phyloP scores from a whole-genome alignment of 2,888 invertebrate species.

The Itoplectis maculator region DNA sequence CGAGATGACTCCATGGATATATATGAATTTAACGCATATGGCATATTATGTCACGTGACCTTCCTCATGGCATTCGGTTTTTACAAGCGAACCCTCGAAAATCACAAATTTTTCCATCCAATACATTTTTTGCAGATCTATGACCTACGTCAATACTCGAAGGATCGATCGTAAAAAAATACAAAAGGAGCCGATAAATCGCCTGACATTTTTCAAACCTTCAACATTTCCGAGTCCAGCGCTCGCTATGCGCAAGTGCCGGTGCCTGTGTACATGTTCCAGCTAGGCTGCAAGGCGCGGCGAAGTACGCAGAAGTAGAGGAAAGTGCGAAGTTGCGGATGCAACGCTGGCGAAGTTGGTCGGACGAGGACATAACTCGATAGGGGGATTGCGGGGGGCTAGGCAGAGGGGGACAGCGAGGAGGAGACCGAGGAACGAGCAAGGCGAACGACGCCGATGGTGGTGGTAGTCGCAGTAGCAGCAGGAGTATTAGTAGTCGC shows the following conservation, averaged over 20 bases:
- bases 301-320: slow-evolving; percentile 29
- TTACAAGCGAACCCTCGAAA: too few species aligned
- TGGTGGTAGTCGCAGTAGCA: too few species aligned
- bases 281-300: slow-evolving; percentile 28
- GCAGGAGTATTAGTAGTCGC: too few species aligned
- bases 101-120: too few species aligned
- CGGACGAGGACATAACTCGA: slow-evolving; percentile 60
- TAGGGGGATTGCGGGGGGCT: slow-evolving; percentile 30
- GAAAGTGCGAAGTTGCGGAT: slow-evolving; percentile 59
- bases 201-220: too few species aligned
- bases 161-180: too few species aligned
- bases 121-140: too few species aligned
- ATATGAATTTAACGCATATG: background rate
- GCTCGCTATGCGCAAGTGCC: background rate
- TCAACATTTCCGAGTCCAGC: background rate
- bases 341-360: slow-evolving; percentile 47
- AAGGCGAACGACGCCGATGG: slow-evolving; percentile 28
- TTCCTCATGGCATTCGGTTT: background rate
- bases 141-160: too few species aligned
- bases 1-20: background rate
- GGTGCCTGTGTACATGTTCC: background rate
- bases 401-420: background rate
- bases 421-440: slow-evolving; percentile 30
- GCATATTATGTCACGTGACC: too few species aligned
- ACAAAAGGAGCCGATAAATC: too few species aligned